Evolutionary conservation across 2,797 vertebrate species (phyloP), one percentile per base, ranked within the genome.

Genomic region (Tachyglossus aculeatus): DNA sequence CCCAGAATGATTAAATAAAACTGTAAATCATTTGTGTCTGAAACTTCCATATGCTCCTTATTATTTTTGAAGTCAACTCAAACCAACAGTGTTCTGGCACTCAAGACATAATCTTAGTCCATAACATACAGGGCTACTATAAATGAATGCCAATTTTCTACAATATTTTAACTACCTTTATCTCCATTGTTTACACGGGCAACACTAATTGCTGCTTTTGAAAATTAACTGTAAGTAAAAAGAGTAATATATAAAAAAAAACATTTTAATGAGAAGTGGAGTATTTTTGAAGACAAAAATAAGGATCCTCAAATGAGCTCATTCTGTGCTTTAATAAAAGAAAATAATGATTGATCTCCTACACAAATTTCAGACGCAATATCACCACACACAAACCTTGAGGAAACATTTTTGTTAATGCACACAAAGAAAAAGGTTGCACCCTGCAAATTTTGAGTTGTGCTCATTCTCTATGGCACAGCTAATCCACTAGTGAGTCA

Each of bases 11-110:
- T 39, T 73, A 19, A 18, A 34, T 60, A 69, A 77, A 69, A 82
- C n/a, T 27, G 22, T 48, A 68, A 69, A 74, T 63, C 34, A 71
- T 41, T 34, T 73, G 33, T 57, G 9, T 24, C 40, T 71, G 50
- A 73, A 79, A 80, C 38, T 73, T 83, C 63, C 48, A 85, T 54
- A 61, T 60, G 64, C n/a, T 74, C 51, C 22, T 32, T 39, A 45
- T 47, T 54, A 50, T 63, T 72, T 77, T 57, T 66, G 67, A 76
- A 67, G 40, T 52, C 54, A 71, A 19, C 43, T 67, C 55, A 43
- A 74, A 74, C 57, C 25, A 81, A 43, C 11, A 58, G 33, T 60
- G 21, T 22, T 31, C 32, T 50, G 18, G 10, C n/a, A 51, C 47
- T 73, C 54, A 40, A 5, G n/a, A 68, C 43, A 77, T 10, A 41